Conservation (phyloP, 2,797 vertebrate genomes). For the Rhinoraja longicauda region DNA sequence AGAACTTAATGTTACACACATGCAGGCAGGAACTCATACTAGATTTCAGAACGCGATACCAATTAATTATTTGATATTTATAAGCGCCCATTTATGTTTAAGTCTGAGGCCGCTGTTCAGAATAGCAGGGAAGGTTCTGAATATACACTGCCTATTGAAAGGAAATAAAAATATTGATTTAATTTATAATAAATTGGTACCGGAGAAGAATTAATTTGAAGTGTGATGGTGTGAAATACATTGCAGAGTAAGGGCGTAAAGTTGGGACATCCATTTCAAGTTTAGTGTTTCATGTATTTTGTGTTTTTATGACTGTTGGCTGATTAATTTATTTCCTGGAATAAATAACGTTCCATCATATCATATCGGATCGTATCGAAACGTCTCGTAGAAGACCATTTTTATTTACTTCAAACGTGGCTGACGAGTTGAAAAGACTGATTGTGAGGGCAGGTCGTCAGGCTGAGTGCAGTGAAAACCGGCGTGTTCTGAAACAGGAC, state of each 20-base stretch:
- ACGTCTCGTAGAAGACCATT: background rate
- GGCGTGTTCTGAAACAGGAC: background rate
- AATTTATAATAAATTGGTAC: background rate
- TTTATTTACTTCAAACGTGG: constrained; percentile 1
- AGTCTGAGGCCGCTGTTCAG: background rate
- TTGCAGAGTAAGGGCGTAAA: too few species aligned
- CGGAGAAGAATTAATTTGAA: background rate
- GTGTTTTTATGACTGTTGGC: too few species aligned
- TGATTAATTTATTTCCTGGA: too few species aligned
- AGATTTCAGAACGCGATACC: background rate
- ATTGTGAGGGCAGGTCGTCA: background rate
- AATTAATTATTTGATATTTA: background rate
- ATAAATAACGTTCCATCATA: too few species aligned
- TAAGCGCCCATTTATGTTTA: background rate
- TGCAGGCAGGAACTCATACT: background rate
- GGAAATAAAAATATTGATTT: constrained; percentile 30
- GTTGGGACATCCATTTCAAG: too few species aligned
- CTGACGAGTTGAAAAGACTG: background rate
- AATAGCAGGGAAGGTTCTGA: background rate
- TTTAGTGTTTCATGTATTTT: too few species aligned
- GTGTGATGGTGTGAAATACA: background rate
- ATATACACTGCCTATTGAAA: background rate
- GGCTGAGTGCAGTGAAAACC: background rate
- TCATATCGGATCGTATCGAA: too few species aligned
- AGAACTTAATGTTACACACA: background rate